Evolutionary conservation across 1,140 invertebrate genomes (phyloP), one percentile per base, ranked within the genome.

Genomic region (Heterodera schachtii): DNA sequence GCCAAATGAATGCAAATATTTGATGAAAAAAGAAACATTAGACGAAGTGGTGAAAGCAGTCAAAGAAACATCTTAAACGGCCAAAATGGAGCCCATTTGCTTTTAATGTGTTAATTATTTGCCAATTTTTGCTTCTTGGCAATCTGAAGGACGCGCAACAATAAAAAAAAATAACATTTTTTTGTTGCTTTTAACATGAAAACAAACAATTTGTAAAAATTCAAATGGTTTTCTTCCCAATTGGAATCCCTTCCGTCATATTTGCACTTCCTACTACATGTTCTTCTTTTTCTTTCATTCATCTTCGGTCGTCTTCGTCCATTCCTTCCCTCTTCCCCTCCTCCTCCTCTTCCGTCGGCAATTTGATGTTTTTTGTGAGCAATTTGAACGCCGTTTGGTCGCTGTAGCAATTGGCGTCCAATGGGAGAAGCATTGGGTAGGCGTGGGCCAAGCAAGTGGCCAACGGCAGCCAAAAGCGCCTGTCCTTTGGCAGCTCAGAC

Each of bases 391-490:
- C 88, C n/a, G 74, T 31, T 70, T 88, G 74, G 69, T 88, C 84
- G 3, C 78, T 66, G 66, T 88, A 88, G 9, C 79, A 82, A 46
- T 82, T 60, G 8, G 75, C 44, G 76, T 88, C 87, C n/a, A 88
- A 80, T n/a, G 82, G 84, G n/a, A 88, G 81, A 4, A 88, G 73
- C 49, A 90, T 74, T 19, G 87, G 87, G 21, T 83, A 44, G 9
- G 75, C 73, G 43, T 80, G 73, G 11, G 90, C 84, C 69, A 90
- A 84, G 70, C 83, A 85, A 3, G 87, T 88, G 16, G 87, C 87
- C 46, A 88, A 71, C 4, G 88, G 87, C 74, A 88, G 79, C 81
- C 80, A 88, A 21, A 89, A 49, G 69, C 84, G 84, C 49, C 83
- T 82, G 57, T 80, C 77, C 81, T 69, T 79, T 79, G 69, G 86